Evolutionary conservation across 2,113 vertebrate genomes (phyloP).

Genomic region (Protobothrops mucrosquamatus): DNA sequence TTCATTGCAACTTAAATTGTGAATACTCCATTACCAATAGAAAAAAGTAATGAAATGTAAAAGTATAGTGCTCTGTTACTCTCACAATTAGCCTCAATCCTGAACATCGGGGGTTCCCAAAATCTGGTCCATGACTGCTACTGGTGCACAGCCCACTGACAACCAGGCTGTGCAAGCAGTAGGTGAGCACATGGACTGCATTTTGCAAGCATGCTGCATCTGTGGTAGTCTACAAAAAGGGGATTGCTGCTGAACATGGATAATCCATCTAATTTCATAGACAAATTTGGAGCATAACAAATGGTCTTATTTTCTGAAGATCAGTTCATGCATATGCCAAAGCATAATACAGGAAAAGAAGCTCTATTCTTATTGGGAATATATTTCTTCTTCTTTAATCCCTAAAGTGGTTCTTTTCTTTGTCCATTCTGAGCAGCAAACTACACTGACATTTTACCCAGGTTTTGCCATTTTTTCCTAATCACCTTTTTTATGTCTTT

Average conservation of each 20-base stretch:
- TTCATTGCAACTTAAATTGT: not conserved
- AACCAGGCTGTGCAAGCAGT: no score
- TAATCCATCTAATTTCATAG: not conserved
- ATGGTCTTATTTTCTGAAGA: not conserved
- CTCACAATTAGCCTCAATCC: not conserved
- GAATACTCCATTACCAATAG: not conserved
- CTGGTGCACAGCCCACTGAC: no score
- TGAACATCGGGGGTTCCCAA: not conserved
- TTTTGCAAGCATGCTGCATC: not conserved
- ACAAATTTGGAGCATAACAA: not conserved
- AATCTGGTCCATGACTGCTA: no score
- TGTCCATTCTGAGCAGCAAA: not conserved
- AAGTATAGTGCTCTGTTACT: not conserved
- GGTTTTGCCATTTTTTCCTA: not conserved
- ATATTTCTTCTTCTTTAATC: not conserved
- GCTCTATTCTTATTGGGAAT: not conserved
- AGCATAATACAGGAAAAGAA: not conserved
- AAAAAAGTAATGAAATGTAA: not conserved
- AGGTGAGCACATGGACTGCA: not conserved
- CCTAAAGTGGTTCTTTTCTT: not conserved
- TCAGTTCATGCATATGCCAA: not conserved
- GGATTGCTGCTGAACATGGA: not conserved
- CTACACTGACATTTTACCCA: not conserved
- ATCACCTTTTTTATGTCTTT: constrained; percentile 33
- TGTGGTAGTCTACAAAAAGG: not conserved